A percentile compares a stretch with the other conserved stretches of the same genome.
Conservation (phyloP, 2,797 vertebrate species). For the Coreius guichenoti region DNA sequence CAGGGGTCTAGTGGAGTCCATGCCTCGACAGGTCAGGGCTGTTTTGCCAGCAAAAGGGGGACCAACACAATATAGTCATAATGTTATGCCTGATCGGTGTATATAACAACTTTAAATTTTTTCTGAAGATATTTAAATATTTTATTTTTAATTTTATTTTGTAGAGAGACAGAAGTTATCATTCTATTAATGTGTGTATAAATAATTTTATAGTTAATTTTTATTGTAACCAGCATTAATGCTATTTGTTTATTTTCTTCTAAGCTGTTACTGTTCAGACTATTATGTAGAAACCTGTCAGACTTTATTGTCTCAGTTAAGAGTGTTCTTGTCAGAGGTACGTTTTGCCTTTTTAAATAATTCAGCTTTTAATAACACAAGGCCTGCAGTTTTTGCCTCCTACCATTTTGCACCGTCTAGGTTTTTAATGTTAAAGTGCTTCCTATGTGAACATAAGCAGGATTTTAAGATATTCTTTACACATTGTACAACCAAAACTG, state of each 20-base stretch:
- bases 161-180: background rate
- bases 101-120: no score
- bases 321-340: background rate
- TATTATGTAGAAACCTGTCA: background rate
- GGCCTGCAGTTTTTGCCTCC: background rate
- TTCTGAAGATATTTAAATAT: no score
- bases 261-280: background rate
- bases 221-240: background rate
- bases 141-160: background rate
- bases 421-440: background rate
- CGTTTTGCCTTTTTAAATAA: background rate
- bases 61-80: no score
- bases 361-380: slow-evolving; percentile 3
- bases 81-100: no score
- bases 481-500: slow-evolving; percentile 11
- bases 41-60: no score
- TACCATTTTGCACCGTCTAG: background rate
- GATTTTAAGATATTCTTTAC: slow-evolving; percentile 2
- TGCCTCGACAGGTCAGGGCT: no score
- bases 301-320: background rate
- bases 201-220: background rate
- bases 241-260: background rate
- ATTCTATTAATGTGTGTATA: background rate
- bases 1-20: no score
- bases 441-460: background rate